These are phyloP conservation scores for Bolinopsis microptera DNA, from an alignment of 37 sponge, comb jelly and placozoan species.

Conservation along the genomic window DNA sequence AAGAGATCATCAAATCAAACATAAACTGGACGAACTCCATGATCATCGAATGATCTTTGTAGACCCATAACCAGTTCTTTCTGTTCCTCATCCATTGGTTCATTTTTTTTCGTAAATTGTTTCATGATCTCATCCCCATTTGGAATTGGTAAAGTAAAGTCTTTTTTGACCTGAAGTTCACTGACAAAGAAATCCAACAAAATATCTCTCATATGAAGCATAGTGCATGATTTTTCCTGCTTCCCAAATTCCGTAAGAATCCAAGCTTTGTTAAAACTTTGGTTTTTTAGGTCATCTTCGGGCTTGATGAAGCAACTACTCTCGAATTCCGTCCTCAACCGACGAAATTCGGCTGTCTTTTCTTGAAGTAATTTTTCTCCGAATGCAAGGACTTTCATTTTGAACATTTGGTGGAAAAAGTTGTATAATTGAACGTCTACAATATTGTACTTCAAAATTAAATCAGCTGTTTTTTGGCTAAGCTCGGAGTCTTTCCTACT, in stretches of 20 bases:
- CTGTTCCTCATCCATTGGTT: not conserved
- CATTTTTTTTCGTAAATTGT: not conserved
- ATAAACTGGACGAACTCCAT: no score
- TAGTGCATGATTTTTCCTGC: not conserved
- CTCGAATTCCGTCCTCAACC: not conserved
- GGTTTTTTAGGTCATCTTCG: not conserved
- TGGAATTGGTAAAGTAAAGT: no score
- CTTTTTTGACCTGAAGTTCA: slow-evolving; percentile 32
- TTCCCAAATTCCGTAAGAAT: not conserved
- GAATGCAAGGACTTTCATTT: not conserved
- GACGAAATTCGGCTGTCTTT: not conserved
- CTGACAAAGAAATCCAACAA: not conserved
- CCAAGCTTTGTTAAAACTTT: not conserved
- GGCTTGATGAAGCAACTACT: slow-evolving; percentile 1
- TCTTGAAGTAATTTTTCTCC: not conserved
- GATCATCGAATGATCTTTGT: no score
- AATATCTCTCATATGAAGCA: slow-evolving; percentile 25
- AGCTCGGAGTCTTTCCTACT: not conserved
- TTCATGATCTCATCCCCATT: not conserved
- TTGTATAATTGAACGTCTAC: slow-evolving; percentile 22
- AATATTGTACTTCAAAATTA: not conserved
- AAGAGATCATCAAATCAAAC: no score
- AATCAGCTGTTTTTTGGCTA: not conserved
- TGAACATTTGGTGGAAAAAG: slow-evolving; percentile 9
- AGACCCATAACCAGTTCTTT: not conserved